These are phyloP conservation scores for Tauraco hartlaubi DNA, from an alignment of 2,797 vertebrate genomes.

Conservation along the genomic window DNA sequence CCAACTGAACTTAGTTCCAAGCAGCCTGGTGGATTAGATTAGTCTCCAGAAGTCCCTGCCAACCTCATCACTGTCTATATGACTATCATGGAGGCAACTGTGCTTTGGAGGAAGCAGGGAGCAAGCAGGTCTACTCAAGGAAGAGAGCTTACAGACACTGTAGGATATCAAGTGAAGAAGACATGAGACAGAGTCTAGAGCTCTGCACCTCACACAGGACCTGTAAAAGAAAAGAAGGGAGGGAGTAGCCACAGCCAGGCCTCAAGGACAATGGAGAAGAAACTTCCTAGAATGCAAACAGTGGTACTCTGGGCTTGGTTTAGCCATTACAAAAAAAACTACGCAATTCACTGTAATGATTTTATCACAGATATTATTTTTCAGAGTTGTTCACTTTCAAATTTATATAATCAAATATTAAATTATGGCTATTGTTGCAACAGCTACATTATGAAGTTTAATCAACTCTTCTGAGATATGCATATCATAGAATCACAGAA, in stretches of 20 bases:
- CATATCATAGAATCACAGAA: not conserved
- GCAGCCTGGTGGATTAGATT: not conserved
- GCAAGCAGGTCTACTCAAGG: not conserved
- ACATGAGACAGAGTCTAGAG: not conserved
- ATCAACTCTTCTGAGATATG: not conserved
- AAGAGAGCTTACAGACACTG: not conserved
- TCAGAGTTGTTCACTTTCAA: not conserved
- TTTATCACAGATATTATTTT: not conserved
- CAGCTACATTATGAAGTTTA: constrained; percentile 9
- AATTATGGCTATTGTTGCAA: not conserved
- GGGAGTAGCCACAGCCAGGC: rapidly evolving
- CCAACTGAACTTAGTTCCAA: not conserved
- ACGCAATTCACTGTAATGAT: not conserved
- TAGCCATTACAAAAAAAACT: not conserved
- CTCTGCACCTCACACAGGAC: not conserved
- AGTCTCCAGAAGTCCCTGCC: not conserved
- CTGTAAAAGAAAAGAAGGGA: not conserved
- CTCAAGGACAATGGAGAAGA: not conserved
- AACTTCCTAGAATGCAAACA: not conserved
- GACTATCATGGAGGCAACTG: not conserved
- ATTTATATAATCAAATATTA: constrained; percentile 36
- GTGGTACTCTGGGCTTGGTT: not conserved
- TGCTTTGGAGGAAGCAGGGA: not conserved
- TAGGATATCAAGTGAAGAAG: not conserved
- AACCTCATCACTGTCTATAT: not conserved